phyloP scores from a whole-genome alignment of 2,113 vertebrate genomes.

The Oryctolagus cuniculus region mOryCun1.1 NC_091442.1:107194501-107195000 shows the following conservation, averaged over 20 bases:
- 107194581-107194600: not conserved
- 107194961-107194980: not conserved
- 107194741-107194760: too few relatives aligned
- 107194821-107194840: not conserved
- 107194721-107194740: not conserved
- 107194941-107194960: not conserved
- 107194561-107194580: not conserved
- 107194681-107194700: too few relatives aligned
- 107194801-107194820: not conserved
- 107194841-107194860: not conserved
- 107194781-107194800: not conserved
- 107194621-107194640: not conserved
- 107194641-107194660: not conserved
- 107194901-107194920: not conserved
- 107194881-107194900: too few relatives aligned
- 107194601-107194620: not conserved
- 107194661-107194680: not conserved
- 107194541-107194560: rapidly evolving
- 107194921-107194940: not conserved
- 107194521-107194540: not conserved
- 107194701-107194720: too few relatives aligned
- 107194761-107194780: too few relatives aligned
- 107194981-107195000: not conserved
- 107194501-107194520: not conserved
- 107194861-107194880: too few relatives aligned